Evolutionary conservation across 37 sponge, comb jelly and placozoan species (phyloP).

Genomic region (Spongilla lacustris): DNA sequence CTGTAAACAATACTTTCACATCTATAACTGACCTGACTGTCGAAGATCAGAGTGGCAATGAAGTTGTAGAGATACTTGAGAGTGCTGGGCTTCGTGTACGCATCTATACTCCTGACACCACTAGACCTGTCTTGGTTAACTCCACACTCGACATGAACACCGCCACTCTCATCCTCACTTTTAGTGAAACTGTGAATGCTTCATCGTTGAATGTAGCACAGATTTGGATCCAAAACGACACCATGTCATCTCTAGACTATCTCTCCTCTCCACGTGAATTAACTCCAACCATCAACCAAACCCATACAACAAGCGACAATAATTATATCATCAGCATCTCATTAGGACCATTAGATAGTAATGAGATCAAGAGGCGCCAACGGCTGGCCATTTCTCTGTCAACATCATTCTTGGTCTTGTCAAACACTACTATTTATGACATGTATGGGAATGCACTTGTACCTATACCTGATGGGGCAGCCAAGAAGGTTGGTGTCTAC

Average conservation of each 20-base stretch:
- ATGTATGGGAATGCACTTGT: conserved; percentile 74
- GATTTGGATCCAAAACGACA: conserved; percentile 66
- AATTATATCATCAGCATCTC: conserved; percentile 63
- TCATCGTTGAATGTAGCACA: conserved; percentile 66
- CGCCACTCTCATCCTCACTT: conserved; percentile 71
- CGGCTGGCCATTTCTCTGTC: conserved; percentile 58
- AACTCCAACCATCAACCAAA: conserved; percentile 55
- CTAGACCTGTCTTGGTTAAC: conserved; percentile 68
- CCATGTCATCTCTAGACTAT: conserved; percentile 56
- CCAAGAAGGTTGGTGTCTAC: conserved; percentile 38
- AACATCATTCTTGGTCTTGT: conserved; percentile 55
- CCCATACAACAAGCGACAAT: conserved; percentile 79
- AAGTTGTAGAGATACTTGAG: conserved; percentile 27
- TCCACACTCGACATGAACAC: conserved; percentile 83
- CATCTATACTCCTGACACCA: conserved; percentile 70
- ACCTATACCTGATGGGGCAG: conserved; percentile 66
- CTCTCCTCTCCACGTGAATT: conserved; percentile 78
- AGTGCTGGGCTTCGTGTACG: conserved; percentile 32
- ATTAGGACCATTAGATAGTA: conserved; percentile 83
- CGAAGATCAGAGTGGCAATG: conserved; percentile 66
- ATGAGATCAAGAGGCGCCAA: conserved; percentile 83
- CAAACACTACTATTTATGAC: conserved; percentile 55
- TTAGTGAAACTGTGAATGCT: conserved; percentile 89
- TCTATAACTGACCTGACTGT: conserved; percentile 78
- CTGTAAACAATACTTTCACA: conserved; percentile 58